Conservation (phyloP, 2,797 vertebrate species). For the Hippoglossus hippoglossus region DNA sequence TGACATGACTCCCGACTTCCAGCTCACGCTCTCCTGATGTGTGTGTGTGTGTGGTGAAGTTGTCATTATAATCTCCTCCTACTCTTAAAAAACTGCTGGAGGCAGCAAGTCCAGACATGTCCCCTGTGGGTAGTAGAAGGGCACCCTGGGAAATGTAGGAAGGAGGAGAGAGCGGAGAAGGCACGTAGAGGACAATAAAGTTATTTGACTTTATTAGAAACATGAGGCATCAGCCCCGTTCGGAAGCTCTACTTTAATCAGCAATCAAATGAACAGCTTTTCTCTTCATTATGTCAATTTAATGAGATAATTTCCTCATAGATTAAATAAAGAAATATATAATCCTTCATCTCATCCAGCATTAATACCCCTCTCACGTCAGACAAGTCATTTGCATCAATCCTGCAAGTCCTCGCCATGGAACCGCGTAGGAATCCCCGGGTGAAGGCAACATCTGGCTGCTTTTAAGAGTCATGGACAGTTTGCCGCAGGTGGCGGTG, state of each 20-base stretch:
- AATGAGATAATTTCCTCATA: neutral
- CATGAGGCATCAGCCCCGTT: neutral
- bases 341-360: neutral
- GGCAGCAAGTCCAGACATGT: constrained; percentile 52
- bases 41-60: neutral
- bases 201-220: neutral
- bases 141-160: constrained; percentile 61
- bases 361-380: constrained; percentile 16
- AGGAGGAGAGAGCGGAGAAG: neutral
- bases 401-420: constrained; percentile 11
- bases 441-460: constrained; percentile 69
- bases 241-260: neutral
- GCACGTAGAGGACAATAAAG: constrained; percentile 9
- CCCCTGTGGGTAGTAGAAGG: constrained; percentile 14
- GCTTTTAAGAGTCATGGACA: constrained; percentile 76
- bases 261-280: neutral
- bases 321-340: constrained; percentile 17
- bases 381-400: neutral
- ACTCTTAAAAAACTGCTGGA: constrained; percentile 19
- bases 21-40: neutral
- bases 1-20: neutral
- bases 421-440: constrained; percentile 33
- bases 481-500: constrained; percentile 72
- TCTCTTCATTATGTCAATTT: constrained; percentile 3
- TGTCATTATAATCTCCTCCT: constrained; percentile 21